A percentile compares a stretch with the other conserved stretches of the same genome.
These are phyloP conservation scores for Margarornis squamiger DNA, from an alignment of 2,797 vertebrate genomes.

Conservation along the genomic window DNA sequence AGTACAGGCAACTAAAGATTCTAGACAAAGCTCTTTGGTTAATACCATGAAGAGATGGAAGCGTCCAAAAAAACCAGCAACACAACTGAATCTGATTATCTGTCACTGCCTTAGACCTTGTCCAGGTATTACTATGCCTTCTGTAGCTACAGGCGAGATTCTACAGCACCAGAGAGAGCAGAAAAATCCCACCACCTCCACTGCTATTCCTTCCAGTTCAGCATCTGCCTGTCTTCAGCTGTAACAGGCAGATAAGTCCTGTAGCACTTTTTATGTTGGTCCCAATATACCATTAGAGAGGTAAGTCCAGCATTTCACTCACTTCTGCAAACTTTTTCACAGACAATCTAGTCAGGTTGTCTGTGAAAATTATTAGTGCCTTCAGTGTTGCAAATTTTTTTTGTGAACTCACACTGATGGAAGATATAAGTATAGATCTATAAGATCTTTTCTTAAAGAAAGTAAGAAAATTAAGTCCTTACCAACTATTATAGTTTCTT, in stretches of 20 bases:
- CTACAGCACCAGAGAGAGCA: neutral
- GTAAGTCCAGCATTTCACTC: neutral
- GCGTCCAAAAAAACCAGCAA: fast-evolving
- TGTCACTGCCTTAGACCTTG: neutral
- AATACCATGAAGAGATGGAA: neutral
- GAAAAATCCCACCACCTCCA: neutral
- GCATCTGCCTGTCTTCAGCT: neutral
- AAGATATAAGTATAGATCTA: neutral
- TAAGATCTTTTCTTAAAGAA: neutral
- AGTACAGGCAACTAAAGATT: neutral
- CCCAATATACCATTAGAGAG: neutral
- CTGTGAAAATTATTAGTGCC: neutral
- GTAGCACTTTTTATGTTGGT: neutral
- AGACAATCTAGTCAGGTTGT: neutral
- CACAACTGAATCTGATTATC: neutral
- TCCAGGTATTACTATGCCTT: neutral
- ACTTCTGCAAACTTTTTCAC: neutral
- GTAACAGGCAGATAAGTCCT: neutral
- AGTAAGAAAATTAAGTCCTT: neutral
- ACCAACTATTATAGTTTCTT: neutral
- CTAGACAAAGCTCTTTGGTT: neutral
- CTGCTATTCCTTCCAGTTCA: neutral
- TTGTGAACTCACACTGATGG: neutral
- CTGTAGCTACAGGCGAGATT: neutral
- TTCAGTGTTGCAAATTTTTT: neutral